Conservation (phyloP, 2,113 vertebrate genomes). For the Pollimyrus isidori region DNA sequence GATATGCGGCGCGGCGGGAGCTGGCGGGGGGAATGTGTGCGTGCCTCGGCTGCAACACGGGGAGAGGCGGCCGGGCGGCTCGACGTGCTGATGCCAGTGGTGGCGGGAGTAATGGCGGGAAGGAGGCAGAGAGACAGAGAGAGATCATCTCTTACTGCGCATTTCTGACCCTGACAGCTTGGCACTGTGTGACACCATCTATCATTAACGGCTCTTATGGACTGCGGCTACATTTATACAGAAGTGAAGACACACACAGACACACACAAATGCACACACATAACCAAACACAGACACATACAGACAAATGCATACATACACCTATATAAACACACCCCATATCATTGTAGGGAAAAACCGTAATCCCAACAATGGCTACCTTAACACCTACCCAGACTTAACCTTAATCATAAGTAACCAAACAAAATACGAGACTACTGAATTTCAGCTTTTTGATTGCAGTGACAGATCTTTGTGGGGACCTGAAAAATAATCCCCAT, state of each 20-base stretch:
- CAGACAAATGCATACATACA: background rate
- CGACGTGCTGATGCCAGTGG: slow-evolving; percentile 30
- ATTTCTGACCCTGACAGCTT: slow-evolving; percentile 51
- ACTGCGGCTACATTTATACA: slow-evolving; percentile 43
- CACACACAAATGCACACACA: background rate
- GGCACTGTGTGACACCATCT: slow-evolving; percentile 44
- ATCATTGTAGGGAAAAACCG: background rate
- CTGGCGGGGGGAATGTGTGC: background rate
- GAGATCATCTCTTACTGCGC: slow-evolving; percentile 47
- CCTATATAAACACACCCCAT: background rate
- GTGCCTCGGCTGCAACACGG: background rate
- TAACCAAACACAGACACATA: background rate
- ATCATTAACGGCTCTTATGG: slow-evolving; percentile 51
- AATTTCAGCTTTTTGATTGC: background rate
- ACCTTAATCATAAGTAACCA: background rate
- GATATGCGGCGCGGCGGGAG: slow-evolving; percentile 2
- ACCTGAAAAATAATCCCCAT: background rate
- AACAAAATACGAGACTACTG: background rate
- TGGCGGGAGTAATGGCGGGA: background rate
- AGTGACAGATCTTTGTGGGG: background rate
- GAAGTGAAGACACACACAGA: slow-evolving; percentile 29
- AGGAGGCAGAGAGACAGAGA: slow-evolving; percentile 44
- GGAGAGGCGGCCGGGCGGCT: slow-evolving; percentile 28
- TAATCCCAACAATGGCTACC: background rate
- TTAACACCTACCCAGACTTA: background rate